These are phyloP conservation scores for Drosophila guanche DNA, from an alignment of 1,140 invertebrate genomes.

Conservation along the genomic window DNA sequence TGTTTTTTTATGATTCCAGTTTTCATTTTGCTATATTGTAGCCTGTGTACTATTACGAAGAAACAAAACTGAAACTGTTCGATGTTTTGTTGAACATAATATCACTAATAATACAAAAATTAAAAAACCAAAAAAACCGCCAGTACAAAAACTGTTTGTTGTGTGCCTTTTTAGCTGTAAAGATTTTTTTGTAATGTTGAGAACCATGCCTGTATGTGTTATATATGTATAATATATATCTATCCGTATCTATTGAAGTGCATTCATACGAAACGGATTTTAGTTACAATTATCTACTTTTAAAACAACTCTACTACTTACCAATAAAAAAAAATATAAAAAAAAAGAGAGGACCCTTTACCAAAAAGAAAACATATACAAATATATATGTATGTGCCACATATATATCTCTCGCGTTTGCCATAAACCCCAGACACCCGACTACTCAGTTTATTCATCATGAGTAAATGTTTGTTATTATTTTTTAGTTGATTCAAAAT, in stretches of 20 bases:
- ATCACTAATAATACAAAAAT: conserved; percentile 1
- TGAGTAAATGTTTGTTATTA: conserved; percentile 52
- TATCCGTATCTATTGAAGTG: conserved; percentile 44
- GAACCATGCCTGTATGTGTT: conserved; percentile 69
- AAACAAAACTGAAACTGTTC: conserved; percentile 44
- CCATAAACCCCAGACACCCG: conserved; percentile 45
- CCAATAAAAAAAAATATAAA: conserved; percentile 44
- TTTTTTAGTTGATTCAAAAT: conserved; percentile 47
- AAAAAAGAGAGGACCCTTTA: conserved; percentile 78
- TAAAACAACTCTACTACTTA: conserved; percentile 58
- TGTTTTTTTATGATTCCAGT: conserved; percentile 34
- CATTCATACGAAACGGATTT: conserved; percentile 62
- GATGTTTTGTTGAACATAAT: conserved; percentile 23
- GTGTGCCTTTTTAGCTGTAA: conserved; percentile 71
- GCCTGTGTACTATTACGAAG: conserved; percentile 44
- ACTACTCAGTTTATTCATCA: conserved; percentile 58
- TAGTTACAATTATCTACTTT: conserved; percentile 58
- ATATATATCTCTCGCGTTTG: conserved; percentile 58
- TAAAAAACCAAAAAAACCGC: conserved; percentile 23
- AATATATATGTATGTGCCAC: conserved; percentile 37
- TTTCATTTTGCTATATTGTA: conserved; percentile 39
- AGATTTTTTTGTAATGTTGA: conserved; percentile 56
- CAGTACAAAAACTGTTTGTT: conserved; percentile 62
- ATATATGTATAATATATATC: conserved; percentile 52
- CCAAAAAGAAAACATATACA: conserved; percentile 46